phyloP scores from a whole-genome alignment of 2,113 vertebrate genomes.

The Furnarius figulus region DNA sequence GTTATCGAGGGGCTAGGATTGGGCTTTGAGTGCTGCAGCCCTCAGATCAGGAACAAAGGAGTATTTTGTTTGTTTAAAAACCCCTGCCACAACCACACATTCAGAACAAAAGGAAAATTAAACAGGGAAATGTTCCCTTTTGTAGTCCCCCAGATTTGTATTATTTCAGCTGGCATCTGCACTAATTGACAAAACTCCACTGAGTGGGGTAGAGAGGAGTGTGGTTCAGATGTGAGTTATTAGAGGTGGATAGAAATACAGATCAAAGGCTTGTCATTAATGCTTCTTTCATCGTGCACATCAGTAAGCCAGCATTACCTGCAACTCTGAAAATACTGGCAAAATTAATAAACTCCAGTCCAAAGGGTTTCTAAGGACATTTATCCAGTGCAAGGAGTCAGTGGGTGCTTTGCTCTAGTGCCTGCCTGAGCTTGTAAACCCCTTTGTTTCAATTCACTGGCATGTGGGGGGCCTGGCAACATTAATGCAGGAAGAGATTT shows the following conservation, averaged over 20 bases:
- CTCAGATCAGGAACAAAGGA: not conserved
- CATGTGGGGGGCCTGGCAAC: accelerated
- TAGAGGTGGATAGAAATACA: not conserved
- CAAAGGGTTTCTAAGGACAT: not conserved
- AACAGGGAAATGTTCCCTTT: not conserved
- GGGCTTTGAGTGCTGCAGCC: not conserved
- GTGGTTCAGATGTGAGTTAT: not conserved
- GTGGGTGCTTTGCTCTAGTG: not conserved
- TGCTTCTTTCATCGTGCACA: not conserved
- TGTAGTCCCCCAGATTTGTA: not conserved
- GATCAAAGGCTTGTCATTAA: not conserved
- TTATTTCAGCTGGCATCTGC: not conserved
- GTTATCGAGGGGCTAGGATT: not conserved
- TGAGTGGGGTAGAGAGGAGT: not conserved
- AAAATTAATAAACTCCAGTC: not conserved
- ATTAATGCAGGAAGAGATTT: not conserved
- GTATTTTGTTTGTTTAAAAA: not conserved
- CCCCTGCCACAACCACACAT: accelerated
- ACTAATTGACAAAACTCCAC: not conserved
- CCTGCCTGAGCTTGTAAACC: not conserved
- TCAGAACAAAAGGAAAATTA: not conserved
- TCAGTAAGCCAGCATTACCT: not conserved
- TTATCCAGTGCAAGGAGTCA: not conserved
- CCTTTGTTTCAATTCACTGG: not conserved
- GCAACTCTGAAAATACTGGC: not conserved